phyloP scores from a whole-genome alignment of 1,140 invertebrate species.

The Bathynomus jamesi region DNA sequence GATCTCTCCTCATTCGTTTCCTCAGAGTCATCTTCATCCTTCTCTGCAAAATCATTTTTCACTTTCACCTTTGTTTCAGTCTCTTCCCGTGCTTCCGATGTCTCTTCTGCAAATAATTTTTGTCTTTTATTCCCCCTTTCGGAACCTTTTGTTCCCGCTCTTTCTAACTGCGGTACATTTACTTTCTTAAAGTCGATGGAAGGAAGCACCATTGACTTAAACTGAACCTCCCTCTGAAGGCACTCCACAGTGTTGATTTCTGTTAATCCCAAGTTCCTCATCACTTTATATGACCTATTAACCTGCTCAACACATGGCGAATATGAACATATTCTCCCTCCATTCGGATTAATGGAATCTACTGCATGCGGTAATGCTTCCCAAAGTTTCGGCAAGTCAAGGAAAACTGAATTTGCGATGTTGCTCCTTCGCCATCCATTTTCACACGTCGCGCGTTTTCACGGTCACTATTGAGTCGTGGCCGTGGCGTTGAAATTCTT shows the following conservation, averaged over 20 bases:
- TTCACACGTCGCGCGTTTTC: slow-evolving; percentile 62
- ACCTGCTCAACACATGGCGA: slow-evolving; percentile 94
- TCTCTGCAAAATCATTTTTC: not conserved
- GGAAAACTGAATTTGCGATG: slow-evolving; percentile 86
- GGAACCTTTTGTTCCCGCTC: not conserved
- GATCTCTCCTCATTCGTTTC: too few relatives aligned
- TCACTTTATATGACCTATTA: slow-evolving; percentile 57
- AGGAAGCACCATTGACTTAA: slow-evolving; percentile 44
- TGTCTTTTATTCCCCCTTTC: not conserved
- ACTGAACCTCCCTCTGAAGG: slow-evolving; percentile 69
- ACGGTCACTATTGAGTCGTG: slow-evolving; percentile 72
- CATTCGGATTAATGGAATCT: slow-evolving; percentile 51
- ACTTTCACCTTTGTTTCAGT: too few relatives aligned
- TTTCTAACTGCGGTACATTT: not conserved
- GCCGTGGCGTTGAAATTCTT: slow-evolving; percentile 83
- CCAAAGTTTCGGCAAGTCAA: slow-evolving; percentile 95
- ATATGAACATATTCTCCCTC: slow-evolving; percentile 89
- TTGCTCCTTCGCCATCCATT: slow-evolving; percentile 73
- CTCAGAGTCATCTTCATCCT: slow-evolving; percentile 1
- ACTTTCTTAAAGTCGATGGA: too few relatives aligned
- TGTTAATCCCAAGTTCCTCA: slow-evolving; percentile 64
- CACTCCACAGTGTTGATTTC: slow-evolving; percentile 82
- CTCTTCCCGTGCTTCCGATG: not conserved
- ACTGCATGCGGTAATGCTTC: slow-evolving; percentile 71
- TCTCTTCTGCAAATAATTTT: not conserved